Evolutionary conservation across 2,888 invertebrate genomes (phyloP).

Genomic region (Agapostemon virescens): DNA sequence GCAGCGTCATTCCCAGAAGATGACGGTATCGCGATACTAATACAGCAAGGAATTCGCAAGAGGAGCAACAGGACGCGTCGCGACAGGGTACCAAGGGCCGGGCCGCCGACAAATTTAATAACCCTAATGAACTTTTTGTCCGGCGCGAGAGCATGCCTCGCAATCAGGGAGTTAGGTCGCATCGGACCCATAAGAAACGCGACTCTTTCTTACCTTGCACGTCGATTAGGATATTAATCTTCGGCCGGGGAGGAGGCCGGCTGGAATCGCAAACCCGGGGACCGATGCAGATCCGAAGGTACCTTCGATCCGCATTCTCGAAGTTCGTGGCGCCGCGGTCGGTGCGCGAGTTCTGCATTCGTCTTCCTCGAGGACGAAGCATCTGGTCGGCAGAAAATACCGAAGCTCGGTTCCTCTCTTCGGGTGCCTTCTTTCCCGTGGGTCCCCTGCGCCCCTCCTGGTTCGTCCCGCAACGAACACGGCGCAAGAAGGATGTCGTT

Average conservation of each 20-base stretch:
- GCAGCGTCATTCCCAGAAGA: background rate
- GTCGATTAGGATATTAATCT: constrained; percentile 61
- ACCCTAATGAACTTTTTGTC: constrained; percentile 51
- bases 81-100: background rate
- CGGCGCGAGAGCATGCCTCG: constrained; percentile 7
- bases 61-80: constrained; percentile 11
- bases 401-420: constrained; percentile 46
- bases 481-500: constrained; percentile 61
- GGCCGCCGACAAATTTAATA: constrained; percentile 49
- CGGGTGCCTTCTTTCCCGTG: constrained; percentile 49
- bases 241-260: constrained; percentile 22
- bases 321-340: constrained; percentile 62
- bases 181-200: constrained; percentile 24
- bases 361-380: constrained; percentile 53
- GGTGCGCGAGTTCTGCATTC: constrained; percentile 59
- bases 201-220: constrained; percentile 34
- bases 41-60: background rate
- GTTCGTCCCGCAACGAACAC: constrained; percentile 1
- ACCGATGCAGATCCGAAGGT: constrained; percentile 53
- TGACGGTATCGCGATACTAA: background rate
- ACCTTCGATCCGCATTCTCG: constrained; percentile 62
- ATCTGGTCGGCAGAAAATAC: constrained; percentile 70
- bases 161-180: constrained; percentile 11
- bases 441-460: background rate
- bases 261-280: constrained; percentile 22